These are phyloP conservation scores for Heliconius sara DNA, from an alignment of 2,888 invertebrate genomes.

Conservation along the genomic window DNA sequence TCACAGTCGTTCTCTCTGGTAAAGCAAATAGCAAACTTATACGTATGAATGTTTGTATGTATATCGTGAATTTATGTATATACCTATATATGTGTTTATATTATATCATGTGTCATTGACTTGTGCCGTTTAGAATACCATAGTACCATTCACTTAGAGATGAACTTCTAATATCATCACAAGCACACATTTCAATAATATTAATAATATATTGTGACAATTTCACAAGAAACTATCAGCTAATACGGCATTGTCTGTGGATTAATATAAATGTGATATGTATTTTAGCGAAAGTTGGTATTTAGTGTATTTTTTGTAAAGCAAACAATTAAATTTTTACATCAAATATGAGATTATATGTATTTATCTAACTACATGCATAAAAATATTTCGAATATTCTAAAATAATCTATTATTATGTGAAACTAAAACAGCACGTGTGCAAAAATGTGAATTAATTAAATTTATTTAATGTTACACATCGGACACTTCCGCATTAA, in stretches of 20 bases:
- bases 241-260: not conserved
- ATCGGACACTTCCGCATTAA: conserved; percentile 13
- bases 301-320: not conserved
- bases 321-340: not conserved
- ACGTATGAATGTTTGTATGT: not conserved
- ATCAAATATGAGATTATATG: not conserved
- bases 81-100: not conserved
- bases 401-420: not conserved
- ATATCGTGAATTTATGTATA: not conserved
- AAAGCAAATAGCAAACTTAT: conserved; percentile 31
- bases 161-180: not conserved
- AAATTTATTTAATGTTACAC: not conserved
- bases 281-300: not conserved
- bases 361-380: no score
- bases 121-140: conserved; percentile 10
- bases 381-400: no score
- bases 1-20: conserved; percentile 34
- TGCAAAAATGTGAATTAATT: conserved; percentile 1
- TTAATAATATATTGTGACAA: not conserved
- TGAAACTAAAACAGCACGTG: not conserved
- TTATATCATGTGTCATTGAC: conserved; percentile 37
- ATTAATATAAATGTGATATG: not conserved
- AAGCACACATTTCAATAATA: not conserved
- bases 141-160: not conserved
- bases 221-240: not conserved